phyloP scores from a whole-genome alignment of 2,888 invertebrate genomes.

The Oeneis ivallda region DNA sequence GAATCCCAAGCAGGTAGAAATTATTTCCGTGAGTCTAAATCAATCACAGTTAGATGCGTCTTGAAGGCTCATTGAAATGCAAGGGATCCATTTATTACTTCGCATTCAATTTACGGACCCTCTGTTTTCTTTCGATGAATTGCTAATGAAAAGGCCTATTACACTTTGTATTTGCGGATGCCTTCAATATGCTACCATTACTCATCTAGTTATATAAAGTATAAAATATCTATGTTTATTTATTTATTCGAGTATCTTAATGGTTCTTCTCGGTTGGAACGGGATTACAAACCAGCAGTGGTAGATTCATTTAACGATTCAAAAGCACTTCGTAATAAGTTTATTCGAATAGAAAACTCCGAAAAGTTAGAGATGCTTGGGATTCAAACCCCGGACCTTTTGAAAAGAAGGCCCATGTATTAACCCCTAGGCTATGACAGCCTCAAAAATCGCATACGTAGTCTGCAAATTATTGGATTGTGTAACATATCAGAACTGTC shows the following conservation, averaged over 20 bases:
- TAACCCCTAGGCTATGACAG: too few relatives aligned
- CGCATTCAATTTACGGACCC: conserved; percentile 64
- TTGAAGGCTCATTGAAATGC: conserved; percentile 44
- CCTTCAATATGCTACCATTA: not conserved
- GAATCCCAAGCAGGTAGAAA: conserved; percentile 62
- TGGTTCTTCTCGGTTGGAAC: too few relatives aligned
- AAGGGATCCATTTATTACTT: conserved; percentile 70
- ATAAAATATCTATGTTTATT: not conserved
- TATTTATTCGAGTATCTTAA: not conserved
- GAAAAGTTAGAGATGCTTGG: too few relatives aligned
- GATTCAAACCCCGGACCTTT: too few relatives aligned
- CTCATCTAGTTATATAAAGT: not conserved
- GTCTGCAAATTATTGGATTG: too few relatives aligned
- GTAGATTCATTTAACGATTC: too few relatives aligned
- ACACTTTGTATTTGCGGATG: conserved; percentile 24
- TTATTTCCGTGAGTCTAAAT: conserved; percentile 66
- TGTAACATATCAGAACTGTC: too few relatives aligned
- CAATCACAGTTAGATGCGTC: conserved; percentile 65
- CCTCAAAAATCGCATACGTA: too few relatives aligned
- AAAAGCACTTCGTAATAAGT: too few relatives aligned
- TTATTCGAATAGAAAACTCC: too few relatives aligned
- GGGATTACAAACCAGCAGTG: too few relatives aligned
- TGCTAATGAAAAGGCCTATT: conserved; percentile 40
- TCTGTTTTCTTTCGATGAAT: conserved; percentile 54
- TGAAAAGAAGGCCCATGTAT: too few relatives aligned